Conservation (phyloP, 2,797 vertebrate genomes). For the Lepilemur ruficaudatus region DNA sequence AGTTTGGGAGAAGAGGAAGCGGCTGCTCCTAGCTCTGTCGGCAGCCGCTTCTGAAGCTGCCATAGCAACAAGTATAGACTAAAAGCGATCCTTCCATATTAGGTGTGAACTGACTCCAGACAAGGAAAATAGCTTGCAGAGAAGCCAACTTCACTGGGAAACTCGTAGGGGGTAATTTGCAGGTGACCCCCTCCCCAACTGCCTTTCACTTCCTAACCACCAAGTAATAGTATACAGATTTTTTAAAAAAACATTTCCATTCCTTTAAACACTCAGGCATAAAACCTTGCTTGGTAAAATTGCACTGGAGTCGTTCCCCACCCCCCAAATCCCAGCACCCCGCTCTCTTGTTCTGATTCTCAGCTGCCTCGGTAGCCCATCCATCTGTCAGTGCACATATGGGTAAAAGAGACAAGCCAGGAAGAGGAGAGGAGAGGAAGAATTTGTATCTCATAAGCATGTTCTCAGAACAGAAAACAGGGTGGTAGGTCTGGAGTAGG, state of each 20-base stretch:
- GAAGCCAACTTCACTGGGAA: slow-evolving; percentile 33
- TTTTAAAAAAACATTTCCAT: background rate
- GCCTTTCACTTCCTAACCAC: background rate
- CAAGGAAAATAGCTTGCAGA: slow-evolving; percentile 61
- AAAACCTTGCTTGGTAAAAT: slow-evolving; percentile 31
- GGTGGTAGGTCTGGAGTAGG: background rate
- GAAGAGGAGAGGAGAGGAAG: slow-evolving; percentile 62
- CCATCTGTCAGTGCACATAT: slow-evolving; percentile 62
- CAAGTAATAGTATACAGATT: background rate
- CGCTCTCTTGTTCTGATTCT: slow-evolving; percentile 49
- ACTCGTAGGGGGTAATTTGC: background rate
- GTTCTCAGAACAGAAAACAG: slow-evolving; percentile 46
- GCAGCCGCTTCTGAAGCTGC: slow-evolving; percentile 81
- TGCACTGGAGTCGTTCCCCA: background rate
- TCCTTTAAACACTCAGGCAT: slow-evolving; percentile 33
- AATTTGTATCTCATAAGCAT: slow-evolving; percentile 50
- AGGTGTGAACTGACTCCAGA: slow-evolving; percentile 69
- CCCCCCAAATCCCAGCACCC: slow-evolving; percentile 24
- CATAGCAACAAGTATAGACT: slow-evolving; percentile 84
- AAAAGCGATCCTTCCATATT: slow-evolving; percentile 74
- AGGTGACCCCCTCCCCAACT: background rate
- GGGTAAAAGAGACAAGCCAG: slow-evolving; percentile 67
- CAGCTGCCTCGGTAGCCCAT: slow-evolving; percentile 57
- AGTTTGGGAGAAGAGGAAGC: slow-evolving; percentile 78
- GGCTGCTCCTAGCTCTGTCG: slow-evolving; percentile 69